Conservation (phyloP, 2,888 invertebrate genomes). For the Unio pictorum region DNA sequence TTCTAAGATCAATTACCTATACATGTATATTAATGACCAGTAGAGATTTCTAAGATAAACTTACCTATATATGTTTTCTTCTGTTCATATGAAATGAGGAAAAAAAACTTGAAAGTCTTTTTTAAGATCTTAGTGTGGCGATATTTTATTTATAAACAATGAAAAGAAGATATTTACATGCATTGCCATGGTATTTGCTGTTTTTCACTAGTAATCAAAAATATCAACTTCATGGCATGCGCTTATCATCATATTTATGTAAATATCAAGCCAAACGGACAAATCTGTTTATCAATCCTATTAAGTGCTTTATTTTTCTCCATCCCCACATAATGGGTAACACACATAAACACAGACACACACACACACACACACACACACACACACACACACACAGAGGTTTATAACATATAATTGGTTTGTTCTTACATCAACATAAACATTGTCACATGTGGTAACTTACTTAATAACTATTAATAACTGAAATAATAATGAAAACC, state of each 20-base stretch:
- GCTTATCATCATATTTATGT: no score
- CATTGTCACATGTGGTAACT: not conserved
- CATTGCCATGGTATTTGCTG: no score
- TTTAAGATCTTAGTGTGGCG: not conserved
- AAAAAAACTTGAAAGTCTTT: not conserved
- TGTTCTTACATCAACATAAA: not conserved
- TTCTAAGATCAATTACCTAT: no score
- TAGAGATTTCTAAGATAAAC: slow-evolving; percentile 2
- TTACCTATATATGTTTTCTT: slow-evolving; percentile 37
- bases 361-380: no score
- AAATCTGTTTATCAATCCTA: no score
- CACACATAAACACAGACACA: no score
- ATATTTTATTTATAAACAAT: not conserved
- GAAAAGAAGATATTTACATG: no score
- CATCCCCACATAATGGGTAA: not conserved
- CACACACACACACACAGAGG: no score
- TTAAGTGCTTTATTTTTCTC: not conserved
- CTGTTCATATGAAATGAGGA: slow-evolving; percentile 17
- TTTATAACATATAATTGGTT: not conserved
- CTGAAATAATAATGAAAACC: not conserved
- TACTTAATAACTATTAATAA: not conserved
- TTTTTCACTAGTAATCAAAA: no score
- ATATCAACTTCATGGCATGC: no score
- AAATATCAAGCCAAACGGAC: no score
- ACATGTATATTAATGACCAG: no score